Evolutionary conservation across 1,140 invertebrate species (phyloP), one percentile per base, ranked within the genome.

Genomic region (Dreissena rostriformis): DNA sequence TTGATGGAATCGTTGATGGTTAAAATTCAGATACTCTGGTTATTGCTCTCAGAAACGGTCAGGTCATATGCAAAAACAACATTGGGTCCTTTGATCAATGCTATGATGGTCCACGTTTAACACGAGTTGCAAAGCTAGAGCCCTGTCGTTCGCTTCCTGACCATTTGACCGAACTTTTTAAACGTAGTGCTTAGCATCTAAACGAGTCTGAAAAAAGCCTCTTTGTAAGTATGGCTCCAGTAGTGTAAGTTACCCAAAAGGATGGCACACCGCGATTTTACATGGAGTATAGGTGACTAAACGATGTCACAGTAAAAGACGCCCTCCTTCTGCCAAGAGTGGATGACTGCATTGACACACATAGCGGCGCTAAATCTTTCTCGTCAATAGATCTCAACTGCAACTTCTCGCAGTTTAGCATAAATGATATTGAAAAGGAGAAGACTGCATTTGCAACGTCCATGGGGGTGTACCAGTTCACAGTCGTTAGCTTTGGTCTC

Each of bases 261-360:
- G 89, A 95, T 87, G 94, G 93, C 14, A 85, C 88, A 17, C 85
- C 94, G 29, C 82, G 94, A 29, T 90, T 95, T 24, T 94, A 94
- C 88, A 92, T 89, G 1, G 94, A 95, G 88, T 95, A 93, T 89
- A 94, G 86, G 17, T 74, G 67, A 24, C 61, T 90, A 19, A 91
- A 91, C 71, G 26, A 52, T 19, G 52, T 85, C 0, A 85, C 82
- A 6, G 66, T 71, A 0, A 83, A 84, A 57, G 86, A 89, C 73
- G 66, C 83, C 70, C 84, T 89, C 22, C 87, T 85, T 11, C 67
- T 91, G 14, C 86, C 87, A 0, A 86, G 85, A 29, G 57, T 61
- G 17, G 11, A 11, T 61, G 57, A 61, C 12, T 61, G 57, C 22
- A 19, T 61, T 6, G 57, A 77, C n/a, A 17, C 53, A 0, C 26